A percentile compares a stretch with the other conserved stretches of the same genome.
Conservation (phyloP, 2,888 invertebrate genomes). For the Deilephila elpenor region DNA sequence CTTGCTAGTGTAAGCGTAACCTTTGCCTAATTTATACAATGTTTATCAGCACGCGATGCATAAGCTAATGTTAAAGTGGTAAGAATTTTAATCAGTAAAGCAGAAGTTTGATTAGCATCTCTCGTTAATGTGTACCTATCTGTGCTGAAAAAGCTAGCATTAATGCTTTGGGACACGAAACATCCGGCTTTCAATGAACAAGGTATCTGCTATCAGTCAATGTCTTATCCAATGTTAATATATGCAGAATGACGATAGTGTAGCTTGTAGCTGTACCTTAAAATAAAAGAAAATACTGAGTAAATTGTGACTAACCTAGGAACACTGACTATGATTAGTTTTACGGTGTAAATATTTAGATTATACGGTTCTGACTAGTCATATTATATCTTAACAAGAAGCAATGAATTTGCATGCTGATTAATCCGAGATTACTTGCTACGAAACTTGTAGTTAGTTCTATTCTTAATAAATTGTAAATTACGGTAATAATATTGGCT, state of each 20-base stretch:
- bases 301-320: too few relatives aligned
- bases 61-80: conserved; percentile 15
- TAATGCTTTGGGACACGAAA: conserved; percentile 22
- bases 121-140: conserved; percentile 10
- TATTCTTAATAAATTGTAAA: too few relatives aligned
- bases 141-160: background rate
- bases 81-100: conserved; percentile 18
- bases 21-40: conserved; percentile 25
- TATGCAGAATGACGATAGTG: background rate
- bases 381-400: too few relatives aligned
- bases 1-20: background rate
- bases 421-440: too few relatives aligned
- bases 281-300: background rate
- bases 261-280: background rate
- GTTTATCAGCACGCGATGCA: conserved; percentile 10
- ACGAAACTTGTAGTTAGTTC: too few relatives aligned
- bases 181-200: conserved; percentile 5
- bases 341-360: too few relatives aligned
- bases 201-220: background rate
- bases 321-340: too few relatives aligned
- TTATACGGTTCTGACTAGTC: too few relatives aligned
- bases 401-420: too few relatives aligned
- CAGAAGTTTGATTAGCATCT: background rate
- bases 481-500: too few relatives aligned
- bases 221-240: conserved; percentile 3